Percentiles rank a stretch among this genome's conserved stretches.
These are phyloP conservation scores for Cerceris rybyensis DNA, from an alignment of 2,888 invertebrate species.

Conservation along the genomic window DNA sequence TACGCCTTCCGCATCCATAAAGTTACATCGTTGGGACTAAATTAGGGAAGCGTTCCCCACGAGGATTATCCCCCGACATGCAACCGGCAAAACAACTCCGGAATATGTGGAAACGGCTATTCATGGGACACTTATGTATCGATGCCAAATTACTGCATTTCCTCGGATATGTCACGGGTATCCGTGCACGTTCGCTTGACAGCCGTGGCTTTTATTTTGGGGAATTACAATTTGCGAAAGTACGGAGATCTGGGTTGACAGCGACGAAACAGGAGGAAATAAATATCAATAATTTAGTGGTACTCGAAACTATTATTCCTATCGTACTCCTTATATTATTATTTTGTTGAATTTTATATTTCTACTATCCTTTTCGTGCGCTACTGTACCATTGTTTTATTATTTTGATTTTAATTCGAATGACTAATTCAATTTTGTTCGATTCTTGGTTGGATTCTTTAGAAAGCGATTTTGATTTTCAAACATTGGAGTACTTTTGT, in stretches of 20 bases:
- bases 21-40: conserved; percentile 32
- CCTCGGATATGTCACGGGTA: conserved; percentile 28
- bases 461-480: too few species aligned
- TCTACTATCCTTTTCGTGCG: too few species aligned
- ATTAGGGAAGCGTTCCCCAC: conserved; percentile 53
- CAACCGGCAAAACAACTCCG: conserved; percentile 30
- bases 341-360: too few species aligned
- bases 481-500: too few species aligned
- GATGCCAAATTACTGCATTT: conserved; percentile 48
- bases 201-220: too few species aligned
- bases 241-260: not conserved
- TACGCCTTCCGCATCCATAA: conserved; percentile 33
- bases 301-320: too few species aligned
- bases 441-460: too few species aligned
- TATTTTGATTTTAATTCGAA: too few species aligned
- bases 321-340: too few species aligned
- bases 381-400: too few species aligned
- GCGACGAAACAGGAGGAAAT: not conserved
- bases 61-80: conserved; percentile 60
- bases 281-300: not conserved
- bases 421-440: too few species aligned
- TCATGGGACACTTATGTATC: conserved; percentile 35
- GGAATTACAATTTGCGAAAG: not conserved
- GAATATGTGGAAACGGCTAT: conserved; percentile 37
- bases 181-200: conserved; percentile 13